These are phyloP conservation scores for Octodon degus DNA, from an alignment of 2,113 vertebrate species.

Conservation along the genomic window DNA sequence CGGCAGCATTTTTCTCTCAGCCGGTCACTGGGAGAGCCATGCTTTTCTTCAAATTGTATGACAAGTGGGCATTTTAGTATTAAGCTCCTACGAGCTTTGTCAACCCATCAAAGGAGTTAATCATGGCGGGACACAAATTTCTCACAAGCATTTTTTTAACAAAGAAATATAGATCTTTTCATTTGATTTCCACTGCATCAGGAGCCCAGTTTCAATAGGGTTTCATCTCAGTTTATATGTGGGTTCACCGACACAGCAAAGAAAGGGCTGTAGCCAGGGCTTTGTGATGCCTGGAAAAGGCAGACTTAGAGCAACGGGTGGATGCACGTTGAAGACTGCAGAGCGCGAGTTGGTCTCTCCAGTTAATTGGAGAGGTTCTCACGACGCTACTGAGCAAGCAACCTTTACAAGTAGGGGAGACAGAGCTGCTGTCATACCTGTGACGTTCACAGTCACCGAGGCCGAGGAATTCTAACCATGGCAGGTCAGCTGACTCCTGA, in stretches of 20 bases:
- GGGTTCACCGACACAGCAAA: background rate
- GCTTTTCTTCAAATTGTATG: background rate
- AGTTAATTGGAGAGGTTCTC: no score
- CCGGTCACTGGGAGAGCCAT: background rate
- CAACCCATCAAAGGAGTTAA: background rate
- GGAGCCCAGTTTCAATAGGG: background rate
- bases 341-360: background rate
- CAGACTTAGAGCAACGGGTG: fast-evolving
- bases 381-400: background rate
- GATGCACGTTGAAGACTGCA: background rate
- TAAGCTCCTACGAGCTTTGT: background rate
- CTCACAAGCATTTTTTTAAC: background rate
- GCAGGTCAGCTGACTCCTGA: background rate
- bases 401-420: background rate
- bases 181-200: background rate
- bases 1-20: background rate
- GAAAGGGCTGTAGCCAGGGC: background rate
- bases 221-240: no score
- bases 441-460: background rate
- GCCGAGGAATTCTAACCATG: background rate
- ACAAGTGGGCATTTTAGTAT: background rate
- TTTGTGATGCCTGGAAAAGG: background rate
- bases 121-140: background rate
- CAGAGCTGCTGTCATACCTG: background rate
- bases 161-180: background rate